A percentile compares a stretch with the other conserved stretches of the same genome.
Conservation (phyloP, 92 coral and sea anemone species). For the Desmophyllum pertusum region DNA sequence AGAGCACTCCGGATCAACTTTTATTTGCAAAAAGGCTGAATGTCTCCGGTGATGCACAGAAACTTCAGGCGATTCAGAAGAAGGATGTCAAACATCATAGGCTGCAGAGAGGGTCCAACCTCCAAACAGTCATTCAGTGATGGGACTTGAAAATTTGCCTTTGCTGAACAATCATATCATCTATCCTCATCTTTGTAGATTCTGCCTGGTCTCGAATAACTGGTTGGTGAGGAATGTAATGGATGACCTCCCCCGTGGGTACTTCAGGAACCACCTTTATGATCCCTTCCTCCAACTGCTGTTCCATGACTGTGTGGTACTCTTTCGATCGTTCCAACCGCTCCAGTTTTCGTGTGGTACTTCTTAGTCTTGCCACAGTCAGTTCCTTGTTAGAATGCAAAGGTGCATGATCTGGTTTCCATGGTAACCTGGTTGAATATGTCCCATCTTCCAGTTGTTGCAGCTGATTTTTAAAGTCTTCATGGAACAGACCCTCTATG, state of each 20-base stretch:
- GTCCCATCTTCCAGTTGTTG: slow-evolving; percentile 58
- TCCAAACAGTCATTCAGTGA: slow-evolving; percentile 67
- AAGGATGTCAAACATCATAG: slow-evolving; percentile 54
- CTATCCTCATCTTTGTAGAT: slow-evolving; percentile 60
- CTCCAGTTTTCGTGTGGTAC: slow-evolving; percentile 61
- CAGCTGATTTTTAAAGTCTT: slow-evolving; percentile 42
- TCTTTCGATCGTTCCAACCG: slow-evolving; percentile 39
- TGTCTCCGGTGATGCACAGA: slow-evolving; percentile 51
- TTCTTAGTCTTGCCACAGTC: slow-evolving; percentile 52
- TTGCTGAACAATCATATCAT: slow-evolving; percentile 70
- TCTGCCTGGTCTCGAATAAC: slow-evolving; percentile 60
- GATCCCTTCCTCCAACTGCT: slow-evolving; percentile 48
- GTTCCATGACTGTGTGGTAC: slow-evolving; percentile 60
- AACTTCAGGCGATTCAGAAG: slow-evolving; percentile 33
- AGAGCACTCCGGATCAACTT: slow-evolving; percentile 54
- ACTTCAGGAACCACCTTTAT: slow-evolving; percentile 52
- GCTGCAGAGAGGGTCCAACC: slow-evolving; percentile 56
- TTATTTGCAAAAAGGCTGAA: slow-evolving; percentile 60
- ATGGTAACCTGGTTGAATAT: slow-evolving; percentile 63
- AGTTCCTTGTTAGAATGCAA: slow-evolving; percentile 60
- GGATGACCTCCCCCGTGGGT: slow-evolving; percentile 41
- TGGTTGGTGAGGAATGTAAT: slow-evolving; percentile 30
- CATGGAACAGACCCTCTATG: slow-evolving; percentile 44
- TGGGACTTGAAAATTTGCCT: too few species aligned
- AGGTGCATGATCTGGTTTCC: slow-evolving; percentile 50